These are phyloP conservation scores for Icerya purchasi DNA, from an alignment of 2,888 invertebrate genomes.

Conservation along the genomic window DNA sequence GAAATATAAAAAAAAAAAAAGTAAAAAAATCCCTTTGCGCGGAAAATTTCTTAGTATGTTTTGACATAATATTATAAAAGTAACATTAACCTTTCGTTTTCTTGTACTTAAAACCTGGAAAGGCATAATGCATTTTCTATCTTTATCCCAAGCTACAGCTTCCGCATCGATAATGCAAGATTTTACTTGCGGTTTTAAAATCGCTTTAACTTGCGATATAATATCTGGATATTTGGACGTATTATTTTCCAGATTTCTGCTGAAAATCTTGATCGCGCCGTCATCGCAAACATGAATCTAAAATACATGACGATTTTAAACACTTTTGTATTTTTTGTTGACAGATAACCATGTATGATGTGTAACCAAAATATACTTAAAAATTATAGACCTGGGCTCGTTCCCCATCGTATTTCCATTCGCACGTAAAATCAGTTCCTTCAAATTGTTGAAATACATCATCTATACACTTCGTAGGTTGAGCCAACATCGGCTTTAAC, in stretches of 20 bases:
- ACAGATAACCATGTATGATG: too few relatives aligned
- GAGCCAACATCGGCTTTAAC: conserved; percentile 94
- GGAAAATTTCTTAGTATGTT: neutral
- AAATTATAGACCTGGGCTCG: conserved; percentile 53
- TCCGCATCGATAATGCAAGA: conserved; percentile 89
- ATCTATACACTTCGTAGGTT: conserved; percentile 82
- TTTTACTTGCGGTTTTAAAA: conserved; percentile 34
- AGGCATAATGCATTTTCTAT: conserved; percentile 70
- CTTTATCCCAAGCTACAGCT: conserved; percentile 87
- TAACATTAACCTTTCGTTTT: conserved; percentile 78
- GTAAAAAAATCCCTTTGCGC: neutral
- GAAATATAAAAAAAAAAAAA: neutral
- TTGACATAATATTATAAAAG: neutral
- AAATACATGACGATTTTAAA: too few relatives aligned
- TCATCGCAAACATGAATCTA: conserved; percentile 50
- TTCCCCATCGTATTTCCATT: conserved; percentile 99
- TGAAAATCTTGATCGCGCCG: conserved; percentile 60
- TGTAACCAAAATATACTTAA: too few relatives aligned
- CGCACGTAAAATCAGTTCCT: conserved; percentile 78
- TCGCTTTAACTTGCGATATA: conserved; percentile 38
- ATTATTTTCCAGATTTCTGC: conserved; percentile 87
- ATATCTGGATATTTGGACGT: conserved; percentile 92
- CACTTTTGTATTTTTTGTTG: neutral
- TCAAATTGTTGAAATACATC: conserved; percentile 74
- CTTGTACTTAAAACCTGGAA: conserved; percentile 89